These are phyloP conservation scores for Lasioglossum vierecki DNA, from an alignment of 2,888 invertebrate species.

Conservation along the genomic window DNA sequence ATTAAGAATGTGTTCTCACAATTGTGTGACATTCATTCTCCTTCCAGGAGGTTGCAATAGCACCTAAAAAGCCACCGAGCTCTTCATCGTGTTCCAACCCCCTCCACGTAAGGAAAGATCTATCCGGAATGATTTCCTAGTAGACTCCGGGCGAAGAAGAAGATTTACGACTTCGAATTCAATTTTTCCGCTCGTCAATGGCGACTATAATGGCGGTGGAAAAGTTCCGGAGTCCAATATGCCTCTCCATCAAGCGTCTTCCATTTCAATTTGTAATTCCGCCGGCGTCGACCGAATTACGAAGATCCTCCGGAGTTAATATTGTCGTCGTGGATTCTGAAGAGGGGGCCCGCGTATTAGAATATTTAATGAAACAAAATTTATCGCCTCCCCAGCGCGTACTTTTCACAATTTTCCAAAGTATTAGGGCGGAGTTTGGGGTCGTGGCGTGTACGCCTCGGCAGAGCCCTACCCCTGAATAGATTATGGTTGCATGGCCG, in stretches of 20 bases:
- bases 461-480: conserved; percentile 56
- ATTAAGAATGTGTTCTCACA: too few species aligned
- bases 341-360: conserved; percentile 38
- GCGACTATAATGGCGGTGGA: not conserved
- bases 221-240: not conserved
- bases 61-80: not conserved
- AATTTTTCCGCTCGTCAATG: not conserved
- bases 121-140: not conserved
- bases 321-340: conserved; percentile 23
- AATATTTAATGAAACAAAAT: conserved; percentile 57
- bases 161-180: not conserved
- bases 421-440: conserved; percentile 73
- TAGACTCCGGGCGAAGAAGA: not conserved
- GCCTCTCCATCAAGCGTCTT: not conserved
- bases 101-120: not conserved
- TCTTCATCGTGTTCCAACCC: not conserved
- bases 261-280: conserved; percentile 43
- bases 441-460: conserved; percentile 40
- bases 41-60: not conserved
- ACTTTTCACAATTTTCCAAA: conserved; percentile 58
- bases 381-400: conserved; percentile 24
- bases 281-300: conserved; percentile 32
- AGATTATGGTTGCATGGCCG: conserved; percentile 72
- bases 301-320: conserved; percentile 42
- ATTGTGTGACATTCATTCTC: not conserved